These are phyloP conservation scores for Saiga tatarica DNA, from an alignment of 2,113 vertebrate genomes.

Conservation along the genomic window DNA sequence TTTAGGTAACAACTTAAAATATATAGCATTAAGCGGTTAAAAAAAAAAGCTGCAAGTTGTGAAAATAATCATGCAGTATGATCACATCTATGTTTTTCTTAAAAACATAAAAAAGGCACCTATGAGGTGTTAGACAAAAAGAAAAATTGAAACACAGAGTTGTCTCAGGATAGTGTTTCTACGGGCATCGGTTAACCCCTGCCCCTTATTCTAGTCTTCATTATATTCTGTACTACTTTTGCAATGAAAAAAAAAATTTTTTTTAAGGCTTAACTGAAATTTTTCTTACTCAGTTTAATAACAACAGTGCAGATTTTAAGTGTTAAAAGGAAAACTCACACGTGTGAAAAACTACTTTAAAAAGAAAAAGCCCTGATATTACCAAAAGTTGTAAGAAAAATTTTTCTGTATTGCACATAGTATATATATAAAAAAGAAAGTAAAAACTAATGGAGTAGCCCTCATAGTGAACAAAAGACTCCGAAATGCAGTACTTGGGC, in stretches of 20 bases:
- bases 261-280: not conserved
- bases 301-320: not conserved
- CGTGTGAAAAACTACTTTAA: conserved; percentile 6
- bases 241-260: not conserved
- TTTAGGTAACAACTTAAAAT: conserved; percentile 29
- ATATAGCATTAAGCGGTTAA: not conserved
- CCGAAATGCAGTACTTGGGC: not conserved
- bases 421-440: not conserved
- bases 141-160: not conserved
- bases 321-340: not conserved
- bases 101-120: not conserved
- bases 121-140: not conserved
- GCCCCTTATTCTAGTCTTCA: not conserved
- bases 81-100: not conserved
- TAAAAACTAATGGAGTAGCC: not conserved
- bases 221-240: not conserved
- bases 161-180: not conserved
- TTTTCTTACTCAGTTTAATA: conserved; percentile 10
- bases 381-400: not conserved
- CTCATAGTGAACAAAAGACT: not conserved
- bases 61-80: not conserved
- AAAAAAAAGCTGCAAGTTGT: not conserved
- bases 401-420: not conserved
- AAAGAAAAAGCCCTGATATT: not conserved
- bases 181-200: not conserved